Evolutionary conservation across 2,888 invertebrate genomes (phyloP), one percentile per base, ranked within the genome.

Genomic region (Agriotes lineatus): DNA sequence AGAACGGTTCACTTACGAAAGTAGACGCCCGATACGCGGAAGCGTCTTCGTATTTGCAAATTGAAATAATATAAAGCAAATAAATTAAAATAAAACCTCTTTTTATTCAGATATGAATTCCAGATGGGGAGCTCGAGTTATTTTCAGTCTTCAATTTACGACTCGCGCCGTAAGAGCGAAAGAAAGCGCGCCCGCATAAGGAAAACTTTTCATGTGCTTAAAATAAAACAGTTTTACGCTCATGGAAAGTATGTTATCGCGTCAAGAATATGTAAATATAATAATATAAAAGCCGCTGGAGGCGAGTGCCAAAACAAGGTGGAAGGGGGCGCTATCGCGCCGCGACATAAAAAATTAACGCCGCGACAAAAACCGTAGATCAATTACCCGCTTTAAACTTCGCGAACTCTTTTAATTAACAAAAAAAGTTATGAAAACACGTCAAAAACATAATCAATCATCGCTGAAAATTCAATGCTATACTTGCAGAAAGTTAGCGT

Each of bases 11-110:
- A 48, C 22, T 12, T 22, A 18, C 12, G 19, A 20, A 22, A 2
- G 22, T 6, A 22, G 5, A 9, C 19, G 20, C 19, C 22, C 48
- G 48, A 48, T 48, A 22, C 22, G n/a, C 12, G 42, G 16, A 30
- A 52, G 30, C 52, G 25, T 16, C 44, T 18, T 9, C 44, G 22
- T 50, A 20, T 48, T 48, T 22, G 22, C 48, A 62, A 61, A 54
- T 54, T 62, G 62, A 54, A 62, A 62, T 62, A 64, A 64, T 64
- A 64, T 48, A 57, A 57, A 64, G 57, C 64, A 64, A 64, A 64
- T 64, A 64, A 64, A 64, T 64, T 64, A 64, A 64, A 57, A 35
- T 57, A 64, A 57, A 57, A 64, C 57, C 45, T 56, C 56, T 64
- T 64, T 63, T 64, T 57, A 45, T 57, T 45, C 44, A 57, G 30